Evolutionary conservation across 2,113 vertebrate genomes (phyloP).

Genomic region (Pomatorhinus ruficollis): DNA sequence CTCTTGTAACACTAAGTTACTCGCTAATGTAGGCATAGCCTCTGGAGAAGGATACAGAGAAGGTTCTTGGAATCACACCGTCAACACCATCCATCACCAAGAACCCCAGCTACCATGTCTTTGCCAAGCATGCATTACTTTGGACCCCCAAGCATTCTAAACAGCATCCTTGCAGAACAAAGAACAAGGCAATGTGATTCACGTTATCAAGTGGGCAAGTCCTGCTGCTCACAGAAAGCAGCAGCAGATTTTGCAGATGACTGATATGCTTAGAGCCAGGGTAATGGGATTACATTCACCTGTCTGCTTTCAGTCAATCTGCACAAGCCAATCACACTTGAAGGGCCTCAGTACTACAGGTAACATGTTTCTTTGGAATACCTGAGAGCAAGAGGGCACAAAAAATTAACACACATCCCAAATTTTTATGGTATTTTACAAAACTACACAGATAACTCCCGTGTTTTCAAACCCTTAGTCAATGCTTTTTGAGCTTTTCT

Average conservation of each 20-base stretch:
- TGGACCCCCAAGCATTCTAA: not conserved
- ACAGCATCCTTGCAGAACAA: not conserved
- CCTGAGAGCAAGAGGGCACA: not conserved
- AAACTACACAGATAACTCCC: not conserved
- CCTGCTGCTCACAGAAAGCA: not conserved
- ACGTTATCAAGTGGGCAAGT: not conserved
- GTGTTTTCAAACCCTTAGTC: not conserved
- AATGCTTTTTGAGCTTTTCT: no score
- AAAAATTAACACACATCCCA: not conserved
- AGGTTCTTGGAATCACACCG: not conserved
- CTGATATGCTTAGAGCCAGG: not conserved
- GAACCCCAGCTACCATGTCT: not conserved
- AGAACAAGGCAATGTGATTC: not conserved
- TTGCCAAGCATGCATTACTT: not conserved
- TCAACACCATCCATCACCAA: not conserved
- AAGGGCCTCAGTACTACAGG: not conserved
- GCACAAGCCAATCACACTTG: not conserved
- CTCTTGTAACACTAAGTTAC: not conserved
- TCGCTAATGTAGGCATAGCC: not conserved
- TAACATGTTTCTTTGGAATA: not conserved
- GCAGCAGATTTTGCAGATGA: not conserved
- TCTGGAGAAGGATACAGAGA: not conserved
- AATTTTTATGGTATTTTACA: not conserved
- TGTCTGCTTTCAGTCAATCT: not conserved
- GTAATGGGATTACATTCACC: not conserved